Evolutionary conservation across 1,140 invertebrate species (phyloP).

Genomic region (Himalopsyche phryganea): DNA sequence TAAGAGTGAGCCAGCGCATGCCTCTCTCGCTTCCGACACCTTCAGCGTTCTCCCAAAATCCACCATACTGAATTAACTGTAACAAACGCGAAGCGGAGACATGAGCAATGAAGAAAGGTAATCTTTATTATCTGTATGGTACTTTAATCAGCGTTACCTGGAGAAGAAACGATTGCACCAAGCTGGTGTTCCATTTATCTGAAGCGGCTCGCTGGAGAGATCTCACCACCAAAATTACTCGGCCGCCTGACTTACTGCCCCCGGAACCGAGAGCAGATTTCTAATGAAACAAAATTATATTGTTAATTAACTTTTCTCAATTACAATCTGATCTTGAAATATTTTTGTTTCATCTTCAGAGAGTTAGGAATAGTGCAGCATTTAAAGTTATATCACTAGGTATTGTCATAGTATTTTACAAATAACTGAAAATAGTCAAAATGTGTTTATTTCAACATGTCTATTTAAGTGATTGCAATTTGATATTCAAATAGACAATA

Average conservation of each 20-base stretch:
- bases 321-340: too few species aligned
- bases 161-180: conserved; percentile 43
- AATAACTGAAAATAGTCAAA: too few species aligned
- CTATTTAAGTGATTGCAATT: too few species aligned
- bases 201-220: conserved; percentile 41
- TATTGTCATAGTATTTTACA: too few species aligned
- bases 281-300: conserved; percentile 4
- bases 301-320: neutral
- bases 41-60: conserved; percentile 39
- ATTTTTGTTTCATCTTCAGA: too few species aligned
- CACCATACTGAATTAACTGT: conserved; percentile 40
- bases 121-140: too few species aligned
- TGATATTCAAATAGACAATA: too few species aligned
- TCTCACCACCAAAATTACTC: conserved; percentile 38
- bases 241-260: conserved; percentile 21
- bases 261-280: conserved; percentile 27
- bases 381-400: neutral
- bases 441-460: too few species aligned
- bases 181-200: conserved; percentile 43
- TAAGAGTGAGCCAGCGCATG: conserved; percentile 33
- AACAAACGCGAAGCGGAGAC: neutral
- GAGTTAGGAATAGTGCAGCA: neutral
- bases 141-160: conserved; percentile 38
- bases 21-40: conserved; percentile 36
- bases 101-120: neutral